phyloP scores from a whole-genome alignment of 2,797 vertebrate genomes.

The Tokudaia tokunoshimensis region DNA sequence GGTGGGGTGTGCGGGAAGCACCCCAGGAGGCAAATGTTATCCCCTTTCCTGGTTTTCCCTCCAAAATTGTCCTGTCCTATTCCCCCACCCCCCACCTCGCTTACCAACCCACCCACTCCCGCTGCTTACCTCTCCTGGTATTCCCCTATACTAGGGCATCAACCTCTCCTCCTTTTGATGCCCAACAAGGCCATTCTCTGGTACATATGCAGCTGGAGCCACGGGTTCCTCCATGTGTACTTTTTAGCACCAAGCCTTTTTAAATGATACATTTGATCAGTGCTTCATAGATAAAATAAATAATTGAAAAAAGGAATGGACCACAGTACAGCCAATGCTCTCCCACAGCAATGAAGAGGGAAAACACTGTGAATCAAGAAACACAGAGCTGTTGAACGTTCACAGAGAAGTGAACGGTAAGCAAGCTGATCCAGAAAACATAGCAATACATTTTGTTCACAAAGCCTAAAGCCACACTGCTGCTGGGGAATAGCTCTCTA shows the following conservation, averaged over 20 bases:
- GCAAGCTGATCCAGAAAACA: neutral
- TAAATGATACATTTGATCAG: neutral
- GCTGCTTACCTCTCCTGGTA: too few relatives aligned
- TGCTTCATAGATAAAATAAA: neutral
- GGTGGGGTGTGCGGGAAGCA: neutral
- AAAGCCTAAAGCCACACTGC: neutral
- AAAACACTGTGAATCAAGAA: neutral
- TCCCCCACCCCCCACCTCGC: too few relatives aligned
- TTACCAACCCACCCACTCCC: too few relatives aligned
- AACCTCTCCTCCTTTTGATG: too few relatives aligned
- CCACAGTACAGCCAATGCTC: neutral
- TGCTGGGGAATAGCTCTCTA: neutral
- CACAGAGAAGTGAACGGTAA: neutral
- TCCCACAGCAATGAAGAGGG: neutral
- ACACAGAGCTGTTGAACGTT: too few relatives aligned
- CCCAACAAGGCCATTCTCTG: too few relatives aligned
- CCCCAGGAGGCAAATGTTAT: neutral
- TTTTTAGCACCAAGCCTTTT: neutral
- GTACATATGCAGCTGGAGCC: too few relatives aligned
- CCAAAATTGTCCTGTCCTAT: too few relatives aligned
- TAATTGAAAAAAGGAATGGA: neutral
- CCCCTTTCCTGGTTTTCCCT: too few relatives aligned
- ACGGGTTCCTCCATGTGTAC: too few relatives aligned
- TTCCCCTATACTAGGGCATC: too few relatives aligned
- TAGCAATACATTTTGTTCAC: neutral